phyloP scores from a whole-genome alignment of 2,797 vertebrate genomes.

The Aphelocoma californica region DNA sequence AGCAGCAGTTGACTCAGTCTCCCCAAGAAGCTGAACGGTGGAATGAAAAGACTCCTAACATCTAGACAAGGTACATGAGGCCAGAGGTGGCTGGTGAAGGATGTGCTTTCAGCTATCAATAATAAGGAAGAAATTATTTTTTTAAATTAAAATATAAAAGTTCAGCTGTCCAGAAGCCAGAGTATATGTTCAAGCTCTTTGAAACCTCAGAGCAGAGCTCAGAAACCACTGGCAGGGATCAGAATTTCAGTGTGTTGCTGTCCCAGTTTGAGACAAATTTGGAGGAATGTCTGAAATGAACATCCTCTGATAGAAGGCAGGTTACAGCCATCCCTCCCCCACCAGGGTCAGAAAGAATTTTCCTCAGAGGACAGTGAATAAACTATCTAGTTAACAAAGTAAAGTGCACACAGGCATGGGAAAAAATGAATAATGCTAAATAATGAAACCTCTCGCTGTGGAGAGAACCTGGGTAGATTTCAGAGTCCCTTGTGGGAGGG shows the following conservation, averaged over 20 bases:
- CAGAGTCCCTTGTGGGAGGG: too few relatives aligned
- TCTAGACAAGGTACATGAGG: neutral
- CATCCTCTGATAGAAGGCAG: too few relatives aligned
- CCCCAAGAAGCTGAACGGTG: neutral
- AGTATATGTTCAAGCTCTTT: neutral
- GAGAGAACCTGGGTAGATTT: too few relatives aligned
- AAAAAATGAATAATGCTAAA: too few relatives aligned
- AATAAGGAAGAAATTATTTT: neutral
- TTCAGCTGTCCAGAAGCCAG: neutral
- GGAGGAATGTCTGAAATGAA: too few relatives aligned
- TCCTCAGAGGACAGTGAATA: too few relatives aligned
- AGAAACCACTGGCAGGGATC: neutral
- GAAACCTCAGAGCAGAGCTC: neutral
- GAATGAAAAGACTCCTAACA: fast-evolving
- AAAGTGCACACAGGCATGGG: too few relatives aligned
- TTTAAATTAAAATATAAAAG: neutral
- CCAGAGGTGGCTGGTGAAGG: neutral
- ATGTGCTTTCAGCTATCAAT: neutral
- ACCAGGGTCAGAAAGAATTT: too few relatives aligned
- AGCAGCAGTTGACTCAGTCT: neutral
- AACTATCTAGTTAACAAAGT: too few relatives aligned
- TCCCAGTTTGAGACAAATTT: too few relatives aligned
- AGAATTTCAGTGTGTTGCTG: neutral
- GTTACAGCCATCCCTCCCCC: too few relatives aligned
- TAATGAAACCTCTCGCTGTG: too few relatives aligned